Base-by-base conservation (phyloP, 2,113 vertebrate species). In the Brachyhypopomus occidentalis region DNA sequence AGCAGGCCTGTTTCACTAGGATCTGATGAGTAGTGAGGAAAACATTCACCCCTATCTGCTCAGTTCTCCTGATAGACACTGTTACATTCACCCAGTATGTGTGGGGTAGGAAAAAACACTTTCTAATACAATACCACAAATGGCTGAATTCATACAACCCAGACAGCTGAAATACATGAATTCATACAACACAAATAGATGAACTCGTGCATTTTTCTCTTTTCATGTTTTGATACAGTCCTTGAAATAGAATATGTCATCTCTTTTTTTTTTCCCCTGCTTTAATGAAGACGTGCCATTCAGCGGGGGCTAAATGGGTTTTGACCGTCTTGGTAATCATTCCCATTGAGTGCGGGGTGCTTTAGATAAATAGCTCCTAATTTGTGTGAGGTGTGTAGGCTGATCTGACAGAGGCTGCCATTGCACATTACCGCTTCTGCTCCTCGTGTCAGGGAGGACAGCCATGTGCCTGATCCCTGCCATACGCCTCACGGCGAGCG, bases 361-460 rank as follows among this genome's bases (percentile, higher is more conserved):
- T 76, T 72, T 80, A 78, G 72, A 79, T 79, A 84, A 84, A 84
- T 79, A 80, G 75, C 34, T 82, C 64, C 77, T 80, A 84, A 80
- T 87, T 84, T 84, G 82, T 80, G 86, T 63, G 72, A 86, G 84
- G 84, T 85, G 86, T 86, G 82, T 83, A 79, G 75, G 75, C 62
- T 80, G 83, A 80, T 77, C 59, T 87, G 86, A 84, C 81, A 87
- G 41, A 78, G 48, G 74, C 80, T 87, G 85, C 83, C 79, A 86
- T 66, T 20, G 11, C 73, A 58, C 70, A 85, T 87, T 81, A 85
- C 78, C 75, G 55, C 60, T 23, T 36, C 60, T 80, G 81, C 74
- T 77, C 63, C 59, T 38, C 36, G 77, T 84, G 83, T 82, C 74
- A 77, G 74, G 34, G 69, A 83, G 77, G 69, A 80, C 80, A 83